Evolutionary conservation across 2,888 invertebrate species (phyloP), one percentile per base, ranked within the genome.

Genomic region (Hirtodrosophila alboralis): DNA sequence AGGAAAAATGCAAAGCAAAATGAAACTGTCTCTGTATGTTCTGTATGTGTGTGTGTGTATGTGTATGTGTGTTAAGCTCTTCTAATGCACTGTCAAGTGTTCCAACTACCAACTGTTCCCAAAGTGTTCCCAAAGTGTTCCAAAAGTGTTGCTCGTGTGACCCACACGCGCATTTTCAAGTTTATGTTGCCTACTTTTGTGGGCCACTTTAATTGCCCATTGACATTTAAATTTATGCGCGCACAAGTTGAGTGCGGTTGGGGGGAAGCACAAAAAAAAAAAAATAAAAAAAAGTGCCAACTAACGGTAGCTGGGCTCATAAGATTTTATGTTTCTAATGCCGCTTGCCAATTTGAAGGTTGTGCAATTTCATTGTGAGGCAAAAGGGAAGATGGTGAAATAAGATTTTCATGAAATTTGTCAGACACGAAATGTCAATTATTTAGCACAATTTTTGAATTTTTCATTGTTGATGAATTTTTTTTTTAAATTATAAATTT

Each of bases 161-260:
- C 31, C 48, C 48, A 45, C 21, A 34, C 52, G 37, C 44, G 44
- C 52, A 47, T 62, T 69, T 66, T 64, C 57, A 79, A 68, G 57
- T 80, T 84, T 74, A 66, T 69, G 78, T 52, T 63, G 79, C 79
- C 63, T 75, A 78, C 85, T 78, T 84, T 77, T 81, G 70, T 26
- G 71, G 57, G 78, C 61, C 60, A 69, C 80, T 84, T 84, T 81
- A 81, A 84, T 78, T 78, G 84, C 63, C 66, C 74, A 76, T 72
- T 79, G 84, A 56, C 76, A 75, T 78, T 78, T 76, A 79, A 83
- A 75, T 75, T 79, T 78, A 79, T 72, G 83, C 67, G 43, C 38
- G 58, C 7, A 37, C 28, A 44, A 52, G 21, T 16, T 16, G 36
- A 31, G 30, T 23, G 33, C 51, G 31, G n/a, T n/a, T n/a, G n/a